These are phyloP conservation scores for Bovichtus variegatus DNA, from an alignment of 2,797 vertebrate genomes.

Conservation along the genomic window DNA sequence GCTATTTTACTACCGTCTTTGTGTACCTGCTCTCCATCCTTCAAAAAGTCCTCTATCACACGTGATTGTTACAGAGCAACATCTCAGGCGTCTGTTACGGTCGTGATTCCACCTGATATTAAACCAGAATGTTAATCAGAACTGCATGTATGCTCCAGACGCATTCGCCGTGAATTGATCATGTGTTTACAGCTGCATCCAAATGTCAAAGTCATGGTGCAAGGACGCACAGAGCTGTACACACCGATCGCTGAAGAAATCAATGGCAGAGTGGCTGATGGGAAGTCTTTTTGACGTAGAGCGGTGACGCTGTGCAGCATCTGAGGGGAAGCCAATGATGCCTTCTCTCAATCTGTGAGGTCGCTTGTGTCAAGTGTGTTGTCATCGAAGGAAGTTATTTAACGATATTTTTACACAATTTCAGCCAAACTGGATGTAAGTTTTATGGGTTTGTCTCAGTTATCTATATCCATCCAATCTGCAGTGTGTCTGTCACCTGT, in stretches of 20 bases:
- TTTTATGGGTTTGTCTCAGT: not conserved
- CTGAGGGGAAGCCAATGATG: not conserved
- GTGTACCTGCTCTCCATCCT: not conserved
- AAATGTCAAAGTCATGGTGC: constrained; percentile 30
- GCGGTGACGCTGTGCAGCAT: constrained; percentile 11
- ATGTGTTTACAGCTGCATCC: constrained; percentile 15
- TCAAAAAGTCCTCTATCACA: not conserved
- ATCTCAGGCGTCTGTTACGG: not conserved
- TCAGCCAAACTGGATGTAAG: constrained; percentile 2
- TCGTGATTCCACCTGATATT: not conserved
- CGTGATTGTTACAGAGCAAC: too few species aligned
- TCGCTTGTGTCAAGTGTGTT: too few species aligned
- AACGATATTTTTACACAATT: not conserved
- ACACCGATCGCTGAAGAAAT: constrained; percentile 21
- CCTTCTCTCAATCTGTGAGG: too few species aligned
- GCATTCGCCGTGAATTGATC: not conserved
- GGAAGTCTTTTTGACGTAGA: constrained; percentile 4
- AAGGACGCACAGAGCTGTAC: constrained; percentile 23
- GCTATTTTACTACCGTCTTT: not conserved
- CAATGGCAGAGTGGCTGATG: constrained; percentile 31
- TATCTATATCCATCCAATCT: too few species aligned
- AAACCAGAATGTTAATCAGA: not conserved
- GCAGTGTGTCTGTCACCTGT: not conserved
- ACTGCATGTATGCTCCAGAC: not conserved
- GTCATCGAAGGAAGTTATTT: not conserved